A percentile compares a stretch with the other conserved stretches of the same genome.
Conservation (phyloP, 2,113 vertebrate genomes). For the western clawed frog (Xenopus tropicalis) region UCB_Xtro_10.0 CM004445.2:120345501-120346000, state of each 20-base stretch:
- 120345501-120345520: too few species aligned
- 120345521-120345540: not conserved
- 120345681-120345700: slow-evolving; percentile 12
- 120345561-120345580: slow-evolving; percentile 16
- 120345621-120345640: slow-evolving; percentile 28
- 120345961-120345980: too few species aligned
- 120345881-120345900: too few species aligned
- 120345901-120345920: too few species aligned
- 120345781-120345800: not conserved
- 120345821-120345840: not conserved
- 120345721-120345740: slow-evolving; percentile 3
- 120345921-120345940: too few species aligned
- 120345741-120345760: not conserved
- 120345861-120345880: not conserved
- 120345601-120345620: slow-evolving; percentile 19
- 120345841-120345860: slow-evolving; percentile 7
- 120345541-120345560: slow-evolving; percentile 11
- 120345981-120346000: too few species aligned
- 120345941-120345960: too few species aligned
- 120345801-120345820: not conserved
- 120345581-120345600: not conserved
- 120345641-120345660: slow-evolving; percentile 27
- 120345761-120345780: not conserved
- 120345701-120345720: not conserved
- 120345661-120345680: slow-evolving; percentile 21